Evolutionary conservation across 2,113 vertebrate genomes (phyloP).

Genomic region (Marcusenius ussheri): DNA sequence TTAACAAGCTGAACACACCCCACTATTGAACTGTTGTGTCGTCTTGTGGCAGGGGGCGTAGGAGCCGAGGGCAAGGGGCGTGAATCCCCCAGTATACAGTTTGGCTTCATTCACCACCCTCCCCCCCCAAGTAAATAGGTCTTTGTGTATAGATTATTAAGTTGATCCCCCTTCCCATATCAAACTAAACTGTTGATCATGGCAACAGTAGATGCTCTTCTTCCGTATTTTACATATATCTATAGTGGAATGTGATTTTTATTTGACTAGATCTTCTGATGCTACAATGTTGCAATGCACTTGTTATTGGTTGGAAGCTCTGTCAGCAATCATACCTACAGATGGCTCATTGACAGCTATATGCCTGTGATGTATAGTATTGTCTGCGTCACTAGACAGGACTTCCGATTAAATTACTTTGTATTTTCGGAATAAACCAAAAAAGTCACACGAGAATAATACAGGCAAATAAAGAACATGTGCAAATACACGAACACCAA

Average conservation of each 20-base stretch:
- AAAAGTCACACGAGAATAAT: background rate
- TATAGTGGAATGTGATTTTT: background rate
- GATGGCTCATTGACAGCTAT: background rate
- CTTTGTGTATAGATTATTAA: background rate
- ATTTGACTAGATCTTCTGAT: background rate
- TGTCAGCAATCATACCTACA: background rate
- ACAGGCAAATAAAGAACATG: background rate
- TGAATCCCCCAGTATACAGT: background rate
- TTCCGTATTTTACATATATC: background rate
- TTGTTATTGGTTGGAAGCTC: background rate
- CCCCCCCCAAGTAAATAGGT: background rate
- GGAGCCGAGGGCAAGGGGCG: background rate
- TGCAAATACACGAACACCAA: background rate
- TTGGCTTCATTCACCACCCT: background rate
- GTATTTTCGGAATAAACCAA: background rate
- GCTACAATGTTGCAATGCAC: background rate
- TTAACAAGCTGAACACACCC: background rate
- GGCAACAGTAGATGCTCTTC: background rate
- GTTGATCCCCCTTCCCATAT: background rate
- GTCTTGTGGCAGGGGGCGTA: background rate
- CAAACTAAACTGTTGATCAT: background rate
- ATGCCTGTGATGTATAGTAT: background rate
- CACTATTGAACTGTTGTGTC: background rate
- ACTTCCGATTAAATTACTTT: background rate
- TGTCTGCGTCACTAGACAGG: background rate